Evolutionary conservation across 2,888 invertebrate species (phyloP).

Genomic region (Hedychridium roseum): DNA sequence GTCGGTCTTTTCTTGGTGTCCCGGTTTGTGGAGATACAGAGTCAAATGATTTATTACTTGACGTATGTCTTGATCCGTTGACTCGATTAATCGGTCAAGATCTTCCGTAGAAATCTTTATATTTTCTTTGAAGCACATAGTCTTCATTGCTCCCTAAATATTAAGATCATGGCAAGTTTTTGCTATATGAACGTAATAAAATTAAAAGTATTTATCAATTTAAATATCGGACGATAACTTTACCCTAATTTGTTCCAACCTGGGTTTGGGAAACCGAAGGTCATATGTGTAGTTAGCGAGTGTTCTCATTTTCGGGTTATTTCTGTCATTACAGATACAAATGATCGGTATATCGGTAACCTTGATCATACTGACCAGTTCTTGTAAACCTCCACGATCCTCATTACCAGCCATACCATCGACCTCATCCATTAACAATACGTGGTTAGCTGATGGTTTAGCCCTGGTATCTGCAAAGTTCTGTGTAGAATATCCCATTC

Average conservation of each 20-base stretch:
- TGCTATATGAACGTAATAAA: background rate
- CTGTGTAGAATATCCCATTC: background rate
- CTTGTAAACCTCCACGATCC: slow-evolving; percentile 96
- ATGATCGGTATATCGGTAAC: slow-evolving; percentile 86
- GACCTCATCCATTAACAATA: slow-evolving; percentile 99
- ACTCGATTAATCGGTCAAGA: slow-evolving; percentile 82
- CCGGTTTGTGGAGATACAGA: slow-evolving; percentile 70
- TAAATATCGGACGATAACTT: background rate
- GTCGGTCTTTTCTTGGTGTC: slow-evolving; percentile 16
- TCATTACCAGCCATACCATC: slow-evolving; percentile 99
- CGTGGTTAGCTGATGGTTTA: slow-evolving; percentile 72
- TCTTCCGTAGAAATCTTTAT: slow-evolving; percentile 81
- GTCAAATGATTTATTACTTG: slow-evolving; percentile 92
- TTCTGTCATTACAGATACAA: slow-evolving; percentile 98
- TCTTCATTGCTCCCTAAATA: slow-evolving; percentile 83
- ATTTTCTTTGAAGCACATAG: slow-evolving; percentile 90
- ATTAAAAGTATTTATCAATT: background rate
- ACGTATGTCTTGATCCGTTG: slow-evolving; percentile 91
- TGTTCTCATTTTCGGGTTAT: slow-evolving; percentile 91
- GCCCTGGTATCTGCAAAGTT: slow-evolving; percentile 18
- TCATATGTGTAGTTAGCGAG: slow-evolving; percentile 95
- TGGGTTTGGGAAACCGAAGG: slow-evolving; percentile 84
- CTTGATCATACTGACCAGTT: slow-evolving; percentile 92
- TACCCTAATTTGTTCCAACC: slow-evolving; percentile 90
- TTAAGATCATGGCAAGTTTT: background rate